Evolutionary conservation across 2,113 vertebrate genomes (phyloP), one percentile per base, ranked within the genome.

Genomic region (Mirounga angustirostris): DNA sequence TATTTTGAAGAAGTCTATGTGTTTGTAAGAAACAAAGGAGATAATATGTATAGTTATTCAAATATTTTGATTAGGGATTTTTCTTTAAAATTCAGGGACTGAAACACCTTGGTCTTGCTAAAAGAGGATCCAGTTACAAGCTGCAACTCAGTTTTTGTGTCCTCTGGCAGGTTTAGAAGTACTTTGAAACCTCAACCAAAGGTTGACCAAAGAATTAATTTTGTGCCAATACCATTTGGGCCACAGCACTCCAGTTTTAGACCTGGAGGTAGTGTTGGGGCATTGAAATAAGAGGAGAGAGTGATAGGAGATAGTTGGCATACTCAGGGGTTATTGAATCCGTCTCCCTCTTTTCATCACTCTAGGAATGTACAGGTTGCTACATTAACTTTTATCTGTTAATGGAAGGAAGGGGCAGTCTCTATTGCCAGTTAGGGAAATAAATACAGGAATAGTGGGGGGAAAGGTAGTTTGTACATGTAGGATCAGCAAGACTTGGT

Each of bases 1-100:
- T 74, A 76, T 74, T 85, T 87, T 86, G 40, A 90, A 52, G 43
- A 95, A 65, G 24, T 73, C 46, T 52, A 3, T 80, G 67, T 83
- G 21, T 95, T 76, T 93, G 16, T 81, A 69, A 92, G 94, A 90
- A 67, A 81, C 91, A 92, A 76, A 83, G 33, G 46, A 65, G 50
- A 61, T 61, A 21, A 54, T 79, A 56, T 40, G 2, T 87, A n/a
- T 56, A 46, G 15, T 90, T 61, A 74, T 50, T 91, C 36, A 87
- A 33, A 63, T 82, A 82, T 58, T 82, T 86, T 94, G 84, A 83
- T 28, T 79, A 71, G 33, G 54, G 33, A 50, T 93, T 84, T 95
- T 82, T n/a, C n/a, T 84, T 93, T 90, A 63, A 40, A 95, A 85
- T 80, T 85, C 43, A 89, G 30, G 14, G 13, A 21, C 40, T 69